Evolutionary conservation across 2,888 invertebrate species (phyloP), one percentile per base, ranked within the genome.

Genomic region (Trissolcus japonicus): DNA sequence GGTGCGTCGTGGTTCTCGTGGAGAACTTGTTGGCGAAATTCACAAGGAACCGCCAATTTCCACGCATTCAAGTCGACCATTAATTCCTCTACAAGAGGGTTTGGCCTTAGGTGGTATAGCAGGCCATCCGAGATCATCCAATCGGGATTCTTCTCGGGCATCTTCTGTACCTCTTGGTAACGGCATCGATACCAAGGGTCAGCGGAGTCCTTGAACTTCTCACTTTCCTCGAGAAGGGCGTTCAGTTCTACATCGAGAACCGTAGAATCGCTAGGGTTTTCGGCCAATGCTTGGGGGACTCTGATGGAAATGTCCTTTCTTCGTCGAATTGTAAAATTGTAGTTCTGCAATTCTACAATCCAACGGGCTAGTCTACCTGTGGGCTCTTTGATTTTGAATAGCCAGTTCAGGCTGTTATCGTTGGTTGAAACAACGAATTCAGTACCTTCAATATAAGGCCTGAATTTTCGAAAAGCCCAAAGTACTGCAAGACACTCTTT

Each of bases 361-460:
- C 72, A 65, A 4, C 54, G 54, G 7, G 71, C 71, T n/a, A 71
- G 21, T 16, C 71, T 2, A 17, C 71, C 71, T 3, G 14, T 25
- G 0, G 65, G 65, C 17, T 66, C 56, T 11, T 41, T 66, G 9
- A 57, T 13, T 2, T 14, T 21, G 2, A 41, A 6, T 13, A 57
- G 29, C 56, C 57, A 66, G 19, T 56, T 66, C 25, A 66, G 16
- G 46, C 66, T 66, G 41, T 40, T 51, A n/a, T 19, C 55, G 16
- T 56, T 48, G 2, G 65, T 56, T 6, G 6, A n/a, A 46, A 46
- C n/a, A 6, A 46, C n/a, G 14, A 46, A 14, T 6, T n/a, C n/a
- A n/a, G 46, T 46, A 1, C 78, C 75, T 11, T 80, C 79, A 1
- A 80, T 14, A 46, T 79, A 80, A 2, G 56, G 57, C 0, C 78